These are phyloP conservation scores for Eulithis prunata DNA, from an alignment of 2,888 invertebrate species.

Conservation along the genomic window DNA sequence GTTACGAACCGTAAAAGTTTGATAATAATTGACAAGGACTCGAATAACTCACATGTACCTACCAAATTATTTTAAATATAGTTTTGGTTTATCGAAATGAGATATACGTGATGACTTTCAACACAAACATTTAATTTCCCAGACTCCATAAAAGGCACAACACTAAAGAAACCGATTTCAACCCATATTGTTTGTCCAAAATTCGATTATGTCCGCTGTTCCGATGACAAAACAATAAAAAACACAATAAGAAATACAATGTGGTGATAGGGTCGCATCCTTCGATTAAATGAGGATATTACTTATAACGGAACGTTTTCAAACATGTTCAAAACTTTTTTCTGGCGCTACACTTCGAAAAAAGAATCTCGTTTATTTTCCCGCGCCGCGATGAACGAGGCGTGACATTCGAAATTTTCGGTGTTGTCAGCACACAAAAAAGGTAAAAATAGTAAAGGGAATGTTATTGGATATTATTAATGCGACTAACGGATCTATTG, in stretches of 20 bases:
- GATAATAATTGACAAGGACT: conserved; percentile 14
- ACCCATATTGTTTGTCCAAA: conserved; percentile 78
- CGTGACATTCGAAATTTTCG: conserved; percentile 81
- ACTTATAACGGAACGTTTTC: conserved; percentile 66
- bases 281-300: conserved; percentile 63
- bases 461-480: conserved; percentile 77
- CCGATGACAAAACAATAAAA: conserved; percentile 67
- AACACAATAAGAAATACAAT: conserved; percentile 49
- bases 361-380: conserved; percentile 74
- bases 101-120: conserved; percentile 17
- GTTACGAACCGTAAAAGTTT: conserved; percentile 49
- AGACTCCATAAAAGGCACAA: conserved; percentile 57
- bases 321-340: conserved; percentile 68
- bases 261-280: conserved; percentile 60
- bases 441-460: conserved; percentile 61
- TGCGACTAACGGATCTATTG: conserved; percentile 79
- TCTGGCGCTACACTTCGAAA: conserved; percentile 63
- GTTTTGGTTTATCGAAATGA: conserved; percentile 10
- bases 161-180: conserved; percentile 79
- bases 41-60: conserved; percentile 23
- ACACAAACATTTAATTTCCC: conserved; percentile 52
- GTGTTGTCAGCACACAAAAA: conserved; percentile 68
- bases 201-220: conserved; percentile 76
- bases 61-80: conserved; percentile 15
- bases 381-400: conserved; percentile 78